These are phyloP conservation scores for Archilochus colubris DNA, from an alignment of 2,113 vertebrate genomes.

Conservation along the genomic window DNA sequence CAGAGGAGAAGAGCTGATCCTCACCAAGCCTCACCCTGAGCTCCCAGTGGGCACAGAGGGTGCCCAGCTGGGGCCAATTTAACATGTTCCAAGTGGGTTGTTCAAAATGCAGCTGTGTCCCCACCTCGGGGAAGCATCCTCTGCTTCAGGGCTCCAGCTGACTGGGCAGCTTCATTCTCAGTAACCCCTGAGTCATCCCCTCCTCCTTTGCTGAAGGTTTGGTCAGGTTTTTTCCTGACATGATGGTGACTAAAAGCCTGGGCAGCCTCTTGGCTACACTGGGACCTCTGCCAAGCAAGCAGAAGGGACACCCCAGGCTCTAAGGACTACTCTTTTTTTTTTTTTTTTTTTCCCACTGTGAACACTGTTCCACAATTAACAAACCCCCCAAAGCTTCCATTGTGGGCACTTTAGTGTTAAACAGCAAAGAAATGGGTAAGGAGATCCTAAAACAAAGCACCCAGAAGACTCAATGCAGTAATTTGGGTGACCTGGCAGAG, in stretches of 20 bases:
- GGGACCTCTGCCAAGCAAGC: background rate
- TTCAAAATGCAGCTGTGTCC: background rate
- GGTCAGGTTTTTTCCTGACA: background rate
- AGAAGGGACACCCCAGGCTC: background rate
- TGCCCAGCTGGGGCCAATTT: fast-evolving
- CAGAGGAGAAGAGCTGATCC: background rate
- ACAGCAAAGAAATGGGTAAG: background rate
- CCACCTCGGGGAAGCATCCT: background rate
- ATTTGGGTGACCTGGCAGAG: background rate
- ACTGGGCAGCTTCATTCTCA: background rate
- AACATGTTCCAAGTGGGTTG: background rate
- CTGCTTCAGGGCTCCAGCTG: background rate
- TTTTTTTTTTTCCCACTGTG: background rate
- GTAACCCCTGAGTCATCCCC: background rate
- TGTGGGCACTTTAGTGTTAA: background rate
- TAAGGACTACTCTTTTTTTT: background rate
- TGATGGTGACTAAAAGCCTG: background rate
- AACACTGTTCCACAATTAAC: background rate
- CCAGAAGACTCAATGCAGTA: background rate
- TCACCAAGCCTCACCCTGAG: background rate
- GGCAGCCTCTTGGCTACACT: background rate
- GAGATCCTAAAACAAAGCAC: background rate
- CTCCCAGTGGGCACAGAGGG: background rate
- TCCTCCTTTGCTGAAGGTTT: background rate
- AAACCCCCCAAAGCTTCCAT: too few species aligned